phyloP scores from a whole-genome alignment of 2,888 invertebrate genomes.

The Epinotia bilunana region DNA sequence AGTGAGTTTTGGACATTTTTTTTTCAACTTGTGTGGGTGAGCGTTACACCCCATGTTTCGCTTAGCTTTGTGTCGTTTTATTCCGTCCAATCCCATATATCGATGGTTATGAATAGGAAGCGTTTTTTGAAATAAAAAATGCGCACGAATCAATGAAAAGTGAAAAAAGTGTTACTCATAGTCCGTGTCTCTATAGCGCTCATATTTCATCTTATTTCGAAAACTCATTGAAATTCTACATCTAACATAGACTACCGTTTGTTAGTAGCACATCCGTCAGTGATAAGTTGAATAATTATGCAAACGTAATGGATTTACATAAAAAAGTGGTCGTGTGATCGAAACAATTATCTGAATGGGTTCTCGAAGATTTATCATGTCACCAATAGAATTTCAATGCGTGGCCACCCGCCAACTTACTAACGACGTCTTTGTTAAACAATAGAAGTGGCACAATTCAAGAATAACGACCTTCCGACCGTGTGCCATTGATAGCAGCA shows the following conservation, averaged over 20 bases:
- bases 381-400: slow-evolving; percentile 80
- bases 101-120: slow-evolving; percentile 63
- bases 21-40: slow-evolving; percentile 59
- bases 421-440: slow-evolving; percentile 81
- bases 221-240: slow-evolving; percentile 46
- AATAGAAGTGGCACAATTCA: slow-evolving; percentile 80
- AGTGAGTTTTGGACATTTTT: slow-evolving; percentile 52
- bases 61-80: slow-evolving; percentile 77
- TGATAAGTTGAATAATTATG: slow-evolving; percentile 44
- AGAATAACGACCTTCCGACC: slow-evolving; percentile 80
- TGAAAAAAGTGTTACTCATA: slow-evolving; percentile 46
- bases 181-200: slow-evolving; percentile 3
- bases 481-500: slow-evolving; percentile 74
- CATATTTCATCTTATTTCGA: slow-evolving; percentile 33
- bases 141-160: slow-evolving; percentile 54
- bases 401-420: slow-evolving; percentile 81
- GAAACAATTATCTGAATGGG: slow-evolving; percentile 69
- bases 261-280: slow-evolving; percentile 22
- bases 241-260: slow-evolving; percentile 40
- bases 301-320: slow-evolving; percentile 53
- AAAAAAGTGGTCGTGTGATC: slow-evolving; percentile 59
- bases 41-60: slow-evolving; percentile 68
- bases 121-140: slow-evolving; percentile 53
- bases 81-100: slow-evolving; percentile 80
- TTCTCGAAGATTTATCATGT: slow-evolving; percentile 76